Conservation (phyloP, 2,888 invertebrate species). For the Epistrophe eligans region DNA sequence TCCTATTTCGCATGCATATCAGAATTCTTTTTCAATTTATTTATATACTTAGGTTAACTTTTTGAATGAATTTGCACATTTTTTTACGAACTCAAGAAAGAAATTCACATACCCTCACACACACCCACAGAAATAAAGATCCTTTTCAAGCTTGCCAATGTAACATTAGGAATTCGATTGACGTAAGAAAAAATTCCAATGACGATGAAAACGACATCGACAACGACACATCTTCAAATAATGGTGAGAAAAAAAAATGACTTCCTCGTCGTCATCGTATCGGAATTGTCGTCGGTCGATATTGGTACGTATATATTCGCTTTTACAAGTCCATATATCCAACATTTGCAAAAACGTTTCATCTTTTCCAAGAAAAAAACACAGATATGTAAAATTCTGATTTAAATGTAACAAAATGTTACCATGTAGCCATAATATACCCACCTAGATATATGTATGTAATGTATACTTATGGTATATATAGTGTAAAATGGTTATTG, state of each 20-base stretch:
- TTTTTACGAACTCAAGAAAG: constrained; percentile 10
- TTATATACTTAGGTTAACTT: constrained; percentile 22
- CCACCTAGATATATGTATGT: background rate
- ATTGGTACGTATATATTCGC: background rate
- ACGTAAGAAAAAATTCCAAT: constrained; percentile 32
- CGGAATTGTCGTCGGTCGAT: background rate
- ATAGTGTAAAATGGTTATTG: constrained; percentile 60
- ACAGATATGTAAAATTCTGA: constrained; percentile 5
- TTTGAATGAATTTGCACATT: constrained; percentile 47
- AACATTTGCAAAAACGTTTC: constrained; percentile 4
- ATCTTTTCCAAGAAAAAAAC: background rate
- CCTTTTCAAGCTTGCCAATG: constrained; percentile 12
- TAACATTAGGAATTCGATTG: constrained; percentile 44
- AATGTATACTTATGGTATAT: constrained; percentile 19
- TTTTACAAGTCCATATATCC: background rate
- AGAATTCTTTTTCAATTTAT: background rate
- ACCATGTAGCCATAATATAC: background rate
- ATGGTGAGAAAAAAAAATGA: constrained; percentile 6
- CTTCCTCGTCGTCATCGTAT: constrained; percentile 16
- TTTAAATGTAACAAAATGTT: constrained; percentile 20
- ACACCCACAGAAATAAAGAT: background rate
- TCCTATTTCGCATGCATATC: background rate
- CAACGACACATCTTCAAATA: constrained; percentile 16
- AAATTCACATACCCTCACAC: constrained; percentile 30
- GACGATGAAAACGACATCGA: constrained; percentile 3